These are phyloP conservation scores for Sabatieria punctata DNA, from an alignment of 2,888 invertebrate genomes.

Conservation along the genomic window DNA sequence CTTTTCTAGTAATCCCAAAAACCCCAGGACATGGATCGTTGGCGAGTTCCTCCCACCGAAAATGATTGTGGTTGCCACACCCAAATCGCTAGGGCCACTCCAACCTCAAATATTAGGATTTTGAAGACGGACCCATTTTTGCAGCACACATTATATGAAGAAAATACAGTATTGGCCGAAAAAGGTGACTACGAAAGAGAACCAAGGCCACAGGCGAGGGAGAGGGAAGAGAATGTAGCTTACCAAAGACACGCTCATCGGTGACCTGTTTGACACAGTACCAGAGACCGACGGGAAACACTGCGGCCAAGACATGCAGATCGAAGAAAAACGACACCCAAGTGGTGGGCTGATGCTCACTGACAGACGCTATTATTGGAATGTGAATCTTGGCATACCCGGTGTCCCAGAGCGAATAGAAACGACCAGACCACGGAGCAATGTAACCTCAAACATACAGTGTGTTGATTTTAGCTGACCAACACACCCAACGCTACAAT, in stretches of 20 bases:
- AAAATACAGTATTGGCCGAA: too few species aligned
- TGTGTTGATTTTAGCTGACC: too few species aligned
- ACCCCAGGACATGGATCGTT: too few species aligned
- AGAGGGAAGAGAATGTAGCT: constrained; percentile 30
- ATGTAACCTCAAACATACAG: constrained; percentile 58
- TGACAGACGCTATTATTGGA: constrained; percentile 95
- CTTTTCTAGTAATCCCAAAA: too few species aligned
- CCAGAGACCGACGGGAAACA: constrained; percentile 96
- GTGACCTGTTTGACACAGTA: constrained; percentile 93
- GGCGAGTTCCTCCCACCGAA: too few species aligned
- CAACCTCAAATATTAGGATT: too few species aligned
- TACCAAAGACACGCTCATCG: constrained; percentile 91
- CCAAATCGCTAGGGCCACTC: too few species aligned
- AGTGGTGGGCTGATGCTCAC: constrained; percentile 97
- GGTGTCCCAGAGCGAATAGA: constrained; percentile 97
- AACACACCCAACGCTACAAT: neutral
- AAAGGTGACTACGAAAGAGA: too few species aligned
- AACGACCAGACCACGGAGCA: constrained; percentile 89
- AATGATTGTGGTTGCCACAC: too few species aligned
- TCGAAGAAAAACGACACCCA: constrained; percentile 99
- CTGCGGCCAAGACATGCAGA: constrained; percentile 81
- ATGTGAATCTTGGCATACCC: constrained; percentile 98
- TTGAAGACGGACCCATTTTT: too few species aligned
- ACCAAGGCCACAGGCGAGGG: neutral
- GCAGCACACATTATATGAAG: too few species aligned